Conservation (phyloP, 2,888 invertebrate species). For the Malachius bipustulatus region DNA sequence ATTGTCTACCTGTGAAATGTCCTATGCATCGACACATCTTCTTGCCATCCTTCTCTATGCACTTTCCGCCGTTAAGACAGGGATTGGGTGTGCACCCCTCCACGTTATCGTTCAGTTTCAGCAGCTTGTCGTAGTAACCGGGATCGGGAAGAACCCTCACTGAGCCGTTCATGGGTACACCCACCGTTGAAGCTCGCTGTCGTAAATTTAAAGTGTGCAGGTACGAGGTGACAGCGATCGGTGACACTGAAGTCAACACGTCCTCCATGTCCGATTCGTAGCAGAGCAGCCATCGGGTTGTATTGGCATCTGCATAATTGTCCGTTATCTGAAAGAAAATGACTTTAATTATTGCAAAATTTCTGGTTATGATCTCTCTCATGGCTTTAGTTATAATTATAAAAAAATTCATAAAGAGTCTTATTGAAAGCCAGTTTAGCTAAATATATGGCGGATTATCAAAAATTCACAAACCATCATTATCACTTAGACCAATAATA, state of each 20-base stretch:
- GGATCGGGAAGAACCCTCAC: constrained; percentile 51
- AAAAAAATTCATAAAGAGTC: too few species aligned
- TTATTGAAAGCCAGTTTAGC: too few species aligned
- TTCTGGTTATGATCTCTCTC: too few species aligned
- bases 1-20: constrained; percentile 52
- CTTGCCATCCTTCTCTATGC: constrained; percentile 45
- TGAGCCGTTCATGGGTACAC: constrained; percentile 48
- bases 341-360: constrained; percentile 34
- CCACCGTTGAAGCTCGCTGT: constrained; percentile 37
- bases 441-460: too few species aligned
- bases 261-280: constrained; percentile 31
- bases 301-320: constrained; percentile 59
- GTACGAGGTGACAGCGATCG: constrained; percentile 53
- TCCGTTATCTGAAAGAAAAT: too few species aligned
- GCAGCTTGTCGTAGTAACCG: constrained; percentile 51
- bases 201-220: constrained; percentile 52
- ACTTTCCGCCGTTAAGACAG: constrained; percentile 58
- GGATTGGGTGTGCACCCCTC: constrained; percentile 65
- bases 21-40: constrained; percentile 58
- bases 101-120: constrained; percentile 46
- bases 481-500: too few species aligned
- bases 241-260: constrained; percentile 31
- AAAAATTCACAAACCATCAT: too few species aligned
- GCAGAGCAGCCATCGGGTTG: constrained; percentile 57
- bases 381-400: too few species aligned